These are phyloP conservation scores for Taeniopygia guttata DNA, from an alignment of 2,797 vertebrate genomes.

Conservation along the genomic window DNA sequence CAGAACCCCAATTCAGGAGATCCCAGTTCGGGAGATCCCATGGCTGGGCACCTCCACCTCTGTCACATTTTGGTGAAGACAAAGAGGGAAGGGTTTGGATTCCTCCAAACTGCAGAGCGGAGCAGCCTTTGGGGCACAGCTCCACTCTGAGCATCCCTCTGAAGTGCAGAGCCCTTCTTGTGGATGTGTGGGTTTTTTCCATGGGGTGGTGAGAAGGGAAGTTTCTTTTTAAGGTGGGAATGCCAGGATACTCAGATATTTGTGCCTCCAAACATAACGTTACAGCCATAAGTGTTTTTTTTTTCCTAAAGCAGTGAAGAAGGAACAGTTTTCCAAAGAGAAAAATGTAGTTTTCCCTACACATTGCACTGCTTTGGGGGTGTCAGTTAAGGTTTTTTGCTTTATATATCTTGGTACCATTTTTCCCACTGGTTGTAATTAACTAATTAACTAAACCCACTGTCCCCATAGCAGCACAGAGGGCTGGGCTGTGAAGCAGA, in stretches of 20 bases:
- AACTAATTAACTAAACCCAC: background rate
- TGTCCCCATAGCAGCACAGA: background rate
- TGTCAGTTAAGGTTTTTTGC: background rate
- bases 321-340: background rate
- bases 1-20: background rate
- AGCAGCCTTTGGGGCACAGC: background rate
- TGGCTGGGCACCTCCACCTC: background rate
- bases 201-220: background rate
- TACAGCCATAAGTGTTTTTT: background rate
- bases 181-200: background rate
- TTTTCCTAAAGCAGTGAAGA: background rate
- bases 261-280: rapidly evolving
- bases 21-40: background rate
- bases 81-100: background rate
- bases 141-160: background rate
- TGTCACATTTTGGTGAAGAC: background rate
- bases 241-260: background rate
- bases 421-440: background rate
- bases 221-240: background rate
- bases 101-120: rapidly evolving
- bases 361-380: background rate
- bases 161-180: background rate
- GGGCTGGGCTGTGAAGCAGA: background rate
- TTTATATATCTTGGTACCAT: background rate
- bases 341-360: background rate